Conservation (phyloP, 2,888 invertebrate genomes). For the Cheilosia scutellata region DNA sequence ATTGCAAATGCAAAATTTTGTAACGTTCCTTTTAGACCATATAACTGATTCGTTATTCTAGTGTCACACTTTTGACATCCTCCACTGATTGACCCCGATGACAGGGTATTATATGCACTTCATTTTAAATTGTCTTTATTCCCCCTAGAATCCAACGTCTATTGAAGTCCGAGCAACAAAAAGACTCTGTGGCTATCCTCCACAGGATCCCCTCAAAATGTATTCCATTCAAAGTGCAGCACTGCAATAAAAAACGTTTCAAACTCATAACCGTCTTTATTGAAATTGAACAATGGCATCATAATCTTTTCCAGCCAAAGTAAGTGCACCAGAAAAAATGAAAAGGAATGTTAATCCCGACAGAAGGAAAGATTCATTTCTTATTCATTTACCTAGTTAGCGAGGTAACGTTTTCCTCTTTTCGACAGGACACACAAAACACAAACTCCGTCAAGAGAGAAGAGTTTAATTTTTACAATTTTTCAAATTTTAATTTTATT, state of each 20-base stretch:
- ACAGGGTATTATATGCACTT: too few species aligned
- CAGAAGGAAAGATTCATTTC: constrained; percentile 12
- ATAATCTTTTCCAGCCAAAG: constrained; percentile 37
- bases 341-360: constrained; percentile 48
- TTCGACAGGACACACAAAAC: neutral
- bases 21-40: too few species aligned
- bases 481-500: constrained; percentile 18
- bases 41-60: too few species aligned
- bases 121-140: too few species aligned
- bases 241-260: constrained; percentile 11
- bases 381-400: constrained; percentile 15
- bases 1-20: too few species aligned
- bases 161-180: too few species aligned
- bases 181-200: too few species aligned
- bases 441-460: constrained; percentile 27
- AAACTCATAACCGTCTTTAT: constrained; percentile 38
- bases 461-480: constrained; percentile 46
- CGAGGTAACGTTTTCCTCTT: neutral
- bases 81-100: too few species aligned
- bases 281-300: constrained; percentile 30
- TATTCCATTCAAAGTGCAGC: constrained; percentile 20
- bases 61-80: too few species aligned
- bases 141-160: too few species aligned
- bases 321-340: neutral
- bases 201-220: too few species aligned